A percentile compares a stretch with the other conserved stretches of the same genome.
These are phyloP conservation scores for Oasisia sp. DNA, from an alignment of 2,888 invertebrate genomes.

Conservation along the genomic window DNA sequence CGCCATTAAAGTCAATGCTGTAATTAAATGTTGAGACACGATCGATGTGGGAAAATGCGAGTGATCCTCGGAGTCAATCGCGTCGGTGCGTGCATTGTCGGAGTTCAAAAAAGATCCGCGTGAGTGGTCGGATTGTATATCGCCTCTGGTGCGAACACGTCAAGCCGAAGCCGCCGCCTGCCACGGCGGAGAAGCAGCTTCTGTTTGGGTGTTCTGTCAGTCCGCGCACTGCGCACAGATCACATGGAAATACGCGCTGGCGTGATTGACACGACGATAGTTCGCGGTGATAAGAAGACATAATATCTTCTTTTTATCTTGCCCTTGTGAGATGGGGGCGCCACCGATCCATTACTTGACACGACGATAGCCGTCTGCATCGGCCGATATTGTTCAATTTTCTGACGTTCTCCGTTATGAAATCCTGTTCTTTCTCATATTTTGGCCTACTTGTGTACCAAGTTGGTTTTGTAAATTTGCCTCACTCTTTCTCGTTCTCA, in stretches of 20 bases:
- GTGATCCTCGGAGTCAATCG: background rate
- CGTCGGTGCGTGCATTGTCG: background rate
- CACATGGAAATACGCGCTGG: background rate
- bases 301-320: background rate
- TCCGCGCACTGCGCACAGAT: background rate
- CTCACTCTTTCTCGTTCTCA: too few species aligned
- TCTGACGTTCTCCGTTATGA: too few species aligned
- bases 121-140: background rate
- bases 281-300: background rate
- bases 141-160: background rate
- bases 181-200: background rate
- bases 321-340: too few species aligned
- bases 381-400: too few species aligned
- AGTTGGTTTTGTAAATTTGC: too few species aligned
- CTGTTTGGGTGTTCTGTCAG: background rate
- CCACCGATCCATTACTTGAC: too few species aligned
- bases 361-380: too few species aligned
- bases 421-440: too few species aligned
- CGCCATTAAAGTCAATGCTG: constrained; percentile 6
- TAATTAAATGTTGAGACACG: constrained; percentile 3
- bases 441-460: too few species aligned
- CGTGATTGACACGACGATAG: background rate
- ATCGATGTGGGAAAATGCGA: constrained; percentile 13
- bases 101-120: background rate
- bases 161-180: background rate